Evolutionary conservation across 2,888 invertebrate genomes (phyloP), one percentile per base, ranked within the genome.

Genomic region (Rhorus exstirpatorius): DNA sequence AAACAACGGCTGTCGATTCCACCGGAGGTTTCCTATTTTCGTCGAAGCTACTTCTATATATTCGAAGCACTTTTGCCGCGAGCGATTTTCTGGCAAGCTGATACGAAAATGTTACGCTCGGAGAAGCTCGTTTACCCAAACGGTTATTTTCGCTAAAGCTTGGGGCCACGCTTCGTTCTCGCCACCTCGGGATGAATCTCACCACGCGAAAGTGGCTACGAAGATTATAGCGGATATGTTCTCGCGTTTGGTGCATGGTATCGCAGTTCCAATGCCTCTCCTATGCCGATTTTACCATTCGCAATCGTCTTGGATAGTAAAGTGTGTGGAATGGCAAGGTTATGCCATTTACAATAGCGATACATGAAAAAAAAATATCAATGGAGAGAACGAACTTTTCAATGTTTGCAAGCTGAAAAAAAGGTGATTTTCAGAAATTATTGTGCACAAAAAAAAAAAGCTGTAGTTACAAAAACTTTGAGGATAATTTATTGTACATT

Each of bases 91-190:
- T 38, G 38, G 41, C 79, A 53, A 61, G 68, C 68, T 51, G 76
- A 44, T 53, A 68, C 79, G 61, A 68, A 68, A 51, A 74, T 21
- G 58, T 49, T 35, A 38, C 65, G 51, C 55, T 71, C 51, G 63
- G 44, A 49, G 51, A 75, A 79, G 71, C 70, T 71, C 82, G 44
- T 82, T 82, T 35, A 1, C 51, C 49, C 12, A 17, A 82, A 82
- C 53, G 79, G 82, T 82, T 82, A 82, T n/a, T 79, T 58, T 75
- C 70, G 14, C 75, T 53, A 82, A 35, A 60, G 26, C 35, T 19
- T n/a, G 31, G 31, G 24, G 44, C 21, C 38, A 10, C 26, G 12
- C 41, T 35, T 19, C 24, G 38, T 51, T 17, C 58, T 19, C 49
- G 17, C 14, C 8, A 38, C 19, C 8, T 63, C 70, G 21, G 21